Evolutionary conservation across 2,888 invertebrate genomes (phyloP).

Genomic region (Machimus rusticus): DNA sequence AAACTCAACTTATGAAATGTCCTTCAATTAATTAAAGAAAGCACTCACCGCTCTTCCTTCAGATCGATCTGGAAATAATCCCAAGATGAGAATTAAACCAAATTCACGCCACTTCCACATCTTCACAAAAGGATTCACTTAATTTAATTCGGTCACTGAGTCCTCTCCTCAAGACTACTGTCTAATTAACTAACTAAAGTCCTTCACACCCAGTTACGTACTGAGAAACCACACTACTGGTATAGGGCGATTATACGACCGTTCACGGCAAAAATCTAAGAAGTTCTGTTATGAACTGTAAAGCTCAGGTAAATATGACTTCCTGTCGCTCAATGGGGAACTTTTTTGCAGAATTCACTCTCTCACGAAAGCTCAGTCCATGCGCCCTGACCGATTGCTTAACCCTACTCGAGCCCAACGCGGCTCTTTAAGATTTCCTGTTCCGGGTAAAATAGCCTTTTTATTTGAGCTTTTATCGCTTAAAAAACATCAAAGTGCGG

Average conservation of each 20-base stretch:
- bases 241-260: background rate
- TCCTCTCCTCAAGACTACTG: background rate
- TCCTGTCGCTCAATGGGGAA: background rate
- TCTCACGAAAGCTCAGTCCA: background rate
- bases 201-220: background rate
- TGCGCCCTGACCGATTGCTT: background rate
- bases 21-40: background rate
- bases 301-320: slow-evolving; percentile 17
- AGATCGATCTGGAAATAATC: slow-evolving; percentile 18
- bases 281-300: slow-evolving; percentile 17
- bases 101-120: slow-evolving; percentile 35
- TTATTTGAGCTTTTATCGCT: background rate
- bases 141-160: background rate
- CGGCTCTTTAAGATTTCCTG: background rate
- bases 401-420: background rate
- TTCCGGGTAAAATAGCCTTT: background rate
- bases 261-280: background rate
- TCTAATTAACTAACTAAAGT: background rate
- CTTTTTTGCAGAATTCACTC: background rate
- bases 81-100: slow-evolving; percentile 7
- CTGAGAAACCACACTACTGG: background rate
- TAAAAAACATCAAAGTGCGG: background rate
- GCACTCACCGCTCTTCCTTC: slow-evolving; percentile 34
- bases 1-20: background rate
- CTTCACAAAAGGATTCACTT: background rate